Evolutionary conservation across 2,113 vertebrate species (phyloP), one percentile per base, ranked within the genome.

Genomic region (Dasypus novemcinctus): DNA sequence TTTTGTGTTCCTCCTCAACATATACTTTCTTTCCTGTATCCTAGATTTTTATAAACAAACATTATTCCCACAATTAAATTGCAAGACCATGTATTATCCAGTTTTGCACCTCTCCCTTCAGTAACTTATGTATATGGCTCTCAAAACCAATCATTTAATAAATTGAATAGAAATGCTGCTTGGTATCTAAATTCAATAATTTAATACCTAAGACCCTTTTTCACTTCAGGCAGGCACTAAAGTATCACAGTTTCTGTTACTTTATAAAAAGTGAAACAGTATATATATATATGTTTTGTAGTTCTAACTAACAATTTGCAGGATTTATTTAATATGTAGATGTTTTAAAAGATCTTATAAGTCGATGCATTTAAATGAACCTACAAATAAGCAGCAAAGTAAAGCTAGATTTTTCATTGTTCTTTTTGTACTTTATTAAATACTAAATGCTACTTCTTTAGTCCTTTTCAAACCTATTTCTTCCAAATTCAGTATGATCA

Each of bases 391-490:
- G 29, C 29, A 88, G 86, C 31, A 91, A 88, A 87, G 38, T 61
- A 41, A n/a, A 92, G 5, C 25, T 75, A 52, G 59, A 52, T 43
- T 72, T 93, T 86, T 61, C 23, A 63, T 86, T 57, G 81, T 87
- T 68, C 14, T 52, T 81, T 93, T 57, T 27, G 57, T n/a, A 90
- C 59, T 38, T 74, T 75, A 61, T 90, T 92, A 85, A 80, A 91
- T 52, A 59, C 63, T 95, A 95, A 96, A 79, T 10, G 81, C 79
- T 68, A 81, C 46, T 72, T 36, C 31, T 68, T 88, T 74, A 85
- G 41, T 72, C 10, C 49, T 78, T 88, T 95, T 88, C 78, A 80
- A 71, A 88, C 3, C 21, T 76, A 88, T 82, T 72, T 96, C 92
- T 83, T 92, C 64, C 78, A 97, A 81, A 92, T 87, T 36, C 49